These are phyloP conservation scores for Nothocercus julius DNA, from an alignment of 2,113 vertebrate species.

Conservation along the genomic window DNA sequence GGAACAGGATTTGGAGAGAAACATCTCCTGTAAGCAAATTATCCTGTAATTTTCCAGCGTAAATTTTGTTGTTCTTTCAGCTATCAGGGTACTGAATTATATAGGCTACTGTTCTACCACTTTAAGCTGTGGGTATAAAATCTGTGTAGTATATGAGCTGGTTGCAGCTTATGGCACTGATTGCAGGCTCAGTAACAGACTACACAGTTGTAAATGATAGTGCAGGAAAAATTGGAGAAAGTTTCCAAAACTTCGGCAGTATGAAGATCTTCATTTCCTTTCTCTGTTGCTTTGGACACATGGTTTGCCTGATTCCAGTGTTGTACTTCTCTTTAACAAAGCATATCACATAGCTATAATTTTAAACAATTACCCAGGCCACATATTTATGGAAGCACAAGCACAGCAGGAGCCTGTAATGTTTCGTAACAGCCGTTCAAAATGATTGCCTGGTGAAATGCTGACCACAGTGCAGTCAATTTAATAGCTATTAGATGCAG, in stretches of 20 bases:
- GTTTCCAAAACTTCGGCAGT: neutral
- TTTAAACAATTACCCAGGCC: neutral
- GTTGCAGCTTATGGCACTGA: neutral
- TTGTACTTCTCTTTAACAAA: neutral
- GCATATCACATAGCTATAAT: neutral
- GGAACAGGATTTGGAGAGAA: neutral
- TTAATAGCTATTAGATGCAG: neutral
- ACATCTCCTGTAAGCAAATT: neutral
- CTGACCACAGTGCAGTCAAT: fast-evolving
- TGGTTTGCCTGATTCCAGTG: neutral
- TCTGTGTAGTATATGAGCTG: neutral
- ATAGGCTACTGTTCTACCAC: neutral
- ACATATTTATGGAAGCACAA: neutral
- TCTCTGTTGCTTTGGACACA: neutral
- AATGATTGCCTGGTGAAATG: neutral
- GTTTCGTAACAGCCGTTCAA: neutral
- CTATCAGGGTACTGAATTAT: neutral
- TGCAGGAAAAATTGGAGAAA: neutral
- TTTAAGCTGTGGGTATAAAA: neutral
- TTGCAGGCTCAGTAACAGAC: neutral
- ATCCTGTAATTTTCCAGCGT: neutral
- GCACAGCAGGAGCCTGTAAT: neutral
- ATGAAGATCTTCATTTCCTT: neutral
- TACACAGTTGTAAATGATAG: neutral
- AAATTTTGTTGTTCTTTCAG: neutral